Percentiles rank a stretch among this genome's conserved stretches.
Conservation (phyloP, 2,888 invertebrate species). For the Odontomyia ornata region DNA sequence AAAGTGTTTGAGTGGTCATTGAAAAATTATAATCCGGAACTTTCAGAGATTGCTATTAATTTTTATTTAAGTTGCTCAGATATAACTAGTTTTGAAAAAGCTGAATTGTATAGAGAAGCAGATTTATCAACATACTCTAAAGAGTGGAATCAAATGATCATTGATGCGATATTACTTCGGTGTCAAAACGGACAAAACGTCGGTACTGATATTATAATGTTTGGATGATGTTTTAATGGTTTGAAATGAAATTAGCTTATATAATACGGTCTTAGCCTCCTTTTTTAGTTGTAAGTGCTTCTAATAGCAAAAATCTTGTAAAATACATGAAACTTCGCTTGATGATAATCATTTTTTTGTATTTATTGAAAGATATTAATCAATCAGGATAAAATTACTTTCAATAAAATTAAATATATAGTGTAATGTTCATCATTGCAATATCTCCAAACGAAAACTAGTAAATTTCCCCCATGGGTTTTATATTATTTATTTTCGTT, state of each 20-base stretch:
- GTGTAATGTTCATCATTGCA: too few relatives aligned
- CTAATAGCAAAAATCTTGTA: too few relatives aligned
- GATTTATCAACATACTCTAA: conserved; percentile 60
- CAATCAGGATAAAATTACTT: too few relatives aligned
- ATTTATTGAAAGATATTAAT: too few relatives aligned
- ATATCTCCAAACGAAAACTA: too few relatives aligned
- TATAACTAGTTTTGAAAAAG: conserved; percentile 57
- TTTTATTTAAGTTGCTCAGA: conserved; percentile 60
- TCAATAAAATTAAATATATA: too few relatives aligned
- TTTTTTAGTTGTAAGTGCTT: too few relatives aligned
- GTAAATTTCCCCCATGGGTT: too few relatives aligned
- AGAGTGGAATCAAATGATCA: conserved; percentile 63
- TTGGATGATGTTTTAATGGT: background rate
- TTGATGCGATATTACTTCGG: conserved; percentile 60
- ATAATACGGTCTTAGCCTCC: too few relatives aligned
- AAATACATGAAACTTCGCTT: too few relatives aligned
- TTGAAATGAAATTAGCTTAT: background rate
- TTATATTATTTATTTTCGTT: too few relatives aligned
- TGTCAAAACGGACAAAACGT: conserved; percentile 53
- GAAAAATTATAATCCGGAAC: conserved; percentile 61
- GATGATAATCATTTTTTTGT: too few relatives aligned
- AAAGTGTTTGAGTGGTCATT: conserved; percentile 62
- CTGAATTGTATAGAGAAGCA: conserved; percentile 60
- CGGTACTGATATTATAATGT: conserved; percentile 5
- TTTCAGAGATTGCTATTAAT: conserved; percentile 62